phyloP scores from a whole-genome alignment of 2,113 vertebrate species.

The Solenodon paradoxus region DNA sequence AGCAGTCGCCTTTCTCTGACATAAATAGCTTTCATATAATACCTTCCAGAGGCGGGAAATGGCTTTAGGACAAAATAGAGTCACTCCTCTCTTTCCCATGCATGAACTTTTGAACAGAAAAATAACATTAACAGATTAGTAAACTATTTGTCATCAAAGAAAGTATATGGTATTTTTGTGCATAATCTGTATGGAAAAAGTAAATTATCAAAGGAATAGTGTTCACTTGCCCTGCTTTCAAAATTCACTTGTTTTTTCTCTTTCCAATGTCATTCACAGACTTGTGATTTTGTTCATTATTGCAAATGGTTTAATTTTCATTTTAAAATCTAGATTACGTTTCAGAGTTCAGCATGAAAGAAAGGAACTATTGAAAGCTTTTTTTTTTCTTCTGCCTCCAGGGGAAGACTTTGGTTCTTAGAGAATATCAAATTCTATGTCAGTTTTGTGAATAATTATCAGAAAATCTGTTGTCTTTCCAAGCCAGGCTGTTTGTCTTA shows the following conservation, averaged over 20 bases:
- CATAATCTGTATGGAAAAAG: not conserved
- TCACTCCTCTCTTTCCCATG: not conserved
- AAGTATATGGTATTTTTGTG: constrained; percentile 35
- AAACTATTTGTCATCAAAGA: constrained; percentile 50
- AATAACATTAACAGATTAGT: constrained; percentile 59
- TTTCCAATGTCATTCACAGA: not conserved
- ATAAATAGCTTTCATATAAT: constrained; percentile 56
- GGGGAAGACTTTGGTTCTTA: constrained; percentile 30
- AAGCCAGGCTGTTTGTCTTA: constrained; percentile 67
- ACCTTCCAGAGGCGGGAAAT: not conserved
- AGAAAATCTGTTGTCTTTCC: constrained; percentile 57
- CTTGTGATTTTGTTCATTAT: constrained; percentile 39
- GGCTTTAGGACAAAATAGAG: constrained; percentile 36
- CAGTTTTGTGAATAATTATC: constrained; percentile 76
- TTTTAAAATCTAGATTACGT: constrained; percentile 65
- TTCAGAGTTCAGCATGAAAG: constrained; percentile 19
- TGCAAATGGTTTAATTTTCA: constrained; percentile 66
- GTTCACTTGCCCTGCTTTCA: constrained; percentile 6
- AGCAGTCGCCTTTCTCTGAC: constrained; percentile 12
- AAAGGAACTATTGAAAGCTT: constrained; percentile 61
- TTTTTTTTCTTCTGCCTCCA: constrained; percentile 12
- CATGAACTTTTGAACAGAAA: constrained; percentile 52
- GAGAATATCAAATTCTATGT: constrained; percentile 71
- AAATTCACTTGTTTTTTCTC: not conserved
- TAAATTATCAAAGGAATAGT: not conserved